Percentiles rank a stretch among this genome's conserved stretches.
Conservation (phyloP, 2,888 invertebrate genomes). For the Nebria salina region DNA sequence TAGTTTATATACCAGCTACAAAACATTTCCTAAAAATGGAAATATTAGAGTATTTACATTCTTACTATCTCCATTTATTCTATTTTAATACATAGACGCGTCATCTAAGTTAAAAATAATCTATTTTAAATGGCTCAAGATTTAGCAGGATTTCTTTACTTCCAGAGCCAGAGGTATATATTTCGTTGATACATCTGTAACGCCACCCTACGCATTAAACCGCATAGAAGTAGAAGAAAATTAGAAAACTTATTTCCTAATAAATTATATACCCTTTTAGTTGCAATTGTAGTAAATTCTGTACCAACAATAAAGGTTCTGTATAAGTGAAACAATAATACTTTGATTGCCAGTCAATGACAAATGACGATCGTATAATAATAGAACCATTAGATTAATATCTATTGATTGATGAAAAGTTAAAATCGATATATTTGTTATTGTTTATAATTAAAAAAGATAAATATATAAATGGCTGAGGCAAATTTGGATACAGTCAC, state of each 20-base stretch:
- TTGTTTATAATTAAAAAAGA: neutral
- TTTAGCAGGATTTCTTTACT: constrained; percentile 50
- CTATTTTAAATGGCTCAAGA: too few relatives aligned
- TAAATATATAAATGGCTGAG: neutral
- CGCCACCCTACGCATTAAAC: constrained; percentile 55
- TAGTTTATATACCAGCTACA: too few relatives aligned
- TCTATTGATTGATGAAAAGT: neutral
- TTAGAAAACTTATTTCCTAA: neutral
- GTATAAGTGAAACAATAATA: neutral
- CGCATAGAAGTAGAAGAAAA: constrained; percentile 25
- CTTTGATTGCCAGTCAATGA: neutral
- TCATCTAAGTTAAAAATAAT: too few relatives aligned
- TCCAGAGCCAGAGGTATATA: constrained; percentile 56
- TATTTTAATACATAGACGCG: too few relatives aligned
- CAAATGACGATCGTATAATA: neutral
- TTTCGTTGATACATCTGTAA: constrained; percentile 55
- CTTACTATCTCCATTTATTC: too few relatives aligned
- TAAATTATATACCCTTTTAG: neutral
- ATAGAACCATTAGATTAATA: neutral
- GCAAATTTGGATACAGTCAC: constrained; percentile 18
- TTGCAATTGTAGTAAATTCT: neutral
- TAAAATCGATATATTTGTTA: neutral
- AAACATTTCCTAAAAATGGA: too few relatives aligned
- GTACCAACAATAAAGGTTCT: neutral
- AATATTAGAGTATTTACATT: too few relatives aligned